Conservation (phyloP, 2,888 invertebrate genomes). For the Parapristionchus giblindavisi region DNA sequence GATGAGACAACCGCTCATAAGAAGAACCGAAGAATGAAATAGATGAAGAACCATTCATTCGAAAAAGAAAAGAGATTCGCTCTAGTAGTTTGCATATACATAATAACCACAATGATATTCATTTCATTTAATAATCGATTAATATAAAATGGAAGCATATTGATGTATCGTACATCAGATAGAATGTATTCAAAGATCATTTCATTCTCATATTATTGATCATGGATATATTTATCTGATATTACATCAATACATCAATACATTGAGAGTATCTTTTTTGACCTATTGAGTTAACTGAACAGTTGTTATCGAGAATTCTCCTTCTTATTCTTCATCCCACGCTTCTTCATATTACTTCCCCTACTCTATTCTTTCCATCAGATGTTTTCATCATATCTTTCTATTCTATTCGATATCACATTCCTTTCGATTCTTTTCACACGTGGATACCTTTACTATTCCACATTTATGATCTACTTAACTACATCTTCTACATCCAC, state of each 20-base stretch:
- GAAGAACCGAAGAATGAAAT: not conserved
- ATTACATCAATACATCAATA: not conserved
- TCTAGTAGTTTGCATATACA: no score
- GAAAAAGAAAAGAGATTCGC: no score
- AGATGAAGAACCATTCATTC: no score
- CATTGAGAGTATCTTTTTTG: conserved; percentile 14
- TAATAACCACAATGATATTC: no score
- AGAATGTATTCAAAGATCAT: no score
- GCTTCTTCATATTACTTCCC: not conserved
- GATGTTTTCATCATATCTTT: conserved; percentile 18
- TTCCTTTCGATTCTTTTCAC: conserved; percentile 2
- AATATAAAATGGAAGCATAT: no score
- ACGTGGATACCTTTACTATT: not conserved
- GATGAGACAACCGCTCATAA: conserved; percentile 4
- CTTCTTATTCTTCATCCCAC: not conserved
- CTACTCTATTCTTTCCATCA: not conserved
- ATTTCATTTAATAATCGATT: no score
- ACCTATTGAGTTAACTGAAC: not conserved
- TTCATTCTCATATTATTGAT: no score
- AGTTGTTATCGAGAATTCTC: not conserved
- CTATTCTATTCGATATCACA: not conserved
- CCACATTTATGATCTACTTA: not conserved
- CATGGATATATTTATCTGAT: conserved; percentile 5
- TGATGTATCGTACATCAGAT: no score
- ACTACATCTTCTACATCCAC: not conserved